phyloP scores from a whole-genome alignment of 1,140 invertebrate species.

The Bombus balteatus region DNA sequence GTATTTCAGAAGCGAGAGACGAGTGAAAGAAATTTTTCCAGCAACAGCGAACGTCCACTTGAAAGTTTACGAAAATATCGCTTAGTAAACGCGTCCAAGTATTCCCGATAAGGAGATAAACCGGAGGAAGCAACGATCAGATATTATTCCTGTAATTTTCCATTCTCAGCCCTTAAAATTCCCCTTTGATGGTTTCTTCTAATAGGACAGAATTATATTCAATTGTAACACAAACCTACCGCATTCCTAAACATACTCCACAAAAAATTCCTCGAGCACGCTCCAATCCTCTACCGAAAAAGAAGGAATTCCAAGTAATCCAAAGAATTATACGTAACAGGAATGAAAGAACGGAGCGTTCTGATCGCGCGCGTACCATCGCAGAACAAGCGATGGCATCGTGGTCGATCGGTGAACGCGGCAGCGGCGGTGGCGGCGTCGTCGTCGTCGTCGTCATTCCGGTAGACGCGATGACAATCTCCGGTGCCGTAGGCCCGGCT shows the following conservation, averaged over 20 bases:
- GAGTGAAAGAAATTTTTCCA: too few species aligned
- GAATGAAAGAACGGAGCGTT: background rate
- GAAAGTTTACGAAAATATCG: too few species aligned
- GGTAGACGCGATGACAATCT: constrained; percentile 75
- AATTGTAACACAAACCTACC: too few species aligned
- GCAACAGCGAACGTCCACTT: too few species aligned
- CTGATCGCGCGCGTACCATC: background rate
- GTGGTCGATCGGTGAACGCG: constrained; percentile 4
- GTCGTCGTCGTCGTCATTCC: constrained; percentile 63
- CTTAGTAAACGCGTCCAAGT: too few species aligned
- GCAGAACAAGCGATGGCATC: background rate
- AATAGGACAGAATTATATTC: too few species aligned
- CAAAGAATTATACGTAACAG: background rate
- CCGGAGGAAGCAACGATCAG: too few species aligned
- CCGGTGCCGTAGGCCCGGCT: constrained; percentile 65
- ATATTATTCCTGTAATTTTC: too few species aligned
- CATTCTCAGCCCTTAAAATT: too few species aligned
- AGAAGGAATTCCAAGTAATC: background rate
- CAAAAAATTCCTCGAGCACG: background rate
- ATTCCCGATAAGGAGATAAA: too few species aligned
- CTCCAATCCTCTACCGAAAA: background rate
- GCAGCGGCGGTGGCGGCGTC: background rate
- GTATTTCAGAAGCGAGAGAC: too few species aligned
- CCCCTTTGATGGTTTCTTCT: too few species aligned
- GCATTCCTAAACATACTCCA: background rate